phyloP scores from a whole-genome alignment of 2,888 invertebrate species.

The Andrena bicolor region DNA sequence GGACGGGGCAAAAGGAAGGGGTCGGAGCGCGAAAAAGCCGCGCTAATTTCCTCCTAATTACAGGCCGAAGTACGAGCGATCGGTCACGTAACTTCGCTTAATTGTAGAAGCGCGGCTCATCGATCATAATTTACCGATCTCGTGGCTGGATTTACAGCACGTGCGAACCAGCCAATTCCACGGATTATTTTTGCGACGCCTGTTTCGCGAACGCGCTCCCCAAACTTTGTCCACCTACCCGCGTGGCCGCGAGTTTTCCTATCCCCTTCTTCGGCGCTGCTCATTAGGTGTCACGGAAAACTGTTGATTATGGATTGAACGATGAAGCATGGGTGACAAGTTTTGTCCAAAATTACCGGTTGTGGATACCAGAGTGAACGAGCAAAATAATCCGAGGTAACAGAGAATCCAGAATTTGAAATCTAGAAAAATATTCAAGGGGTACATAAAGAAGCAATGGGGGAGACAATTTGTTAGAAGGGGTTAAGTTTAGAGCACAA shows the following conservation, averaged over 20 bases:
- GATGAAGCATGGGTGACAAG: background rate
- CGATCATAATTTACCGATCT: constrained; percentile 52
- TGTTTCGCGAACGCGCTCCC: background rate
- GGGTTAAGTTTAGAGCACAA: too few relatives aligned
- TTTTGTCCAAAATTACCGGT: background rate
- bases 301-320: background rate
- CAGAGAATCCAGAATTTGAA: background rate
- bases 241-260: background rate
- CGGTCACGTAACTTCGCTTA: constrained; percentile 49
- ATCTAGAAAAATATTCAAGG: too few relatives aligned
- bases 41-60: constrained; percentile 44
- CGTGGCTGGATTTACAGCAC: constrained; percentile 40
- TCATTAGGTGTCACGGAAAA: background rate
- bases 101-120: constrained; percentile 32
- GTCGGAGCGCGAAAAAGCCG: constrained; percentile 27
- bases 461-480: too few relatives aligned
- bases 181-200: constrained; percentile 40
- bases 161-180: constrained; percentile 36
- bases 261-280: background rate
- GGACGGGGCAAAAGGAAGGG: background rate
- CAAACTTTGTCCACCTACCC: background rate
- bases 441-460: too few relatives aligned
- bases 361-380: background rate
- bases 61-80: constrained; percentile 18
- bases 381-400: background rate